Evolutionary conservation across 2,797 vertebrate species (phyloP), one percentile per base, ranked within the genome.

Genomic region (Sparidentex hasta): DNA sequence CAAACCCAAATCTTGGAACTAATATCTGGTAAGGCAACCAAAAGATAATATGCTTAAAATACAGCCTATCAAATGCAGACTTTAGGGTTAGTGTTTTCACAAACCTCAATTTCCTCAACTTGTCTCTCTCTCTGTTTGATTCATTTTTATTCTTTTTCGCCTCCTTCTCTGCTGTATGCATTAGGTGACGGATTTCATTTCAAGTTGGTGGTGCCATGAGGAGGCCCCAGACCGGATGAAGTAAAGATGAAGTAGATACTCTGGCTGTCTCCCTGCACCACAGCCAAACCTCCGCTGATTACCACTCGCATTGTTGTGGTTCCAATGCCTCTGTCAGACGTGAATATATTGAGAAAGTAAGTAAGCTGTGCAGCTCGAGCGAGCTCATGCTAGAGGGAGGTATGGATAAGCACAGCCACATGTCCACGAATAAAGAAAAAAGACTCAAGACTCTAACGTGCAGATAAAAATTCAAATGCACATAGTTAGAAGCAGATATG

Each of bases 111-210:
- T 63, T 69, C 21, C n/a, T 59, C 8, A 72, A 8, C 11, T 1
- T 50, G 3, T 54, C 48, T 63, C 55, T 29, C 23, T 51, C 27
- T 51, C 11, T 66, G 38, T 29, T 58, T 7, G 48, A 7, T 51
- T 63, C 4, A 38, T 65, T 52, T 44, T 7, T 68, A 55, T 21
- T 64, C 25, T 6, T 74, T 51, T 27, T 57, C 7, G 2, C 54
- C 41, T 44, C 25, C 65, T 46, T 71, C 54, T 80, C 78, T 81
- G 71, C 50, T 80, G 38, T 43, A 54, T 71, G 55, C 44, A 69
- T 78, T 81, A 65, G 55, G 59, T 86, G 82, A 88, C 58, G 59
- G 52, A 89, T 87, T 71, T 76, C n/a, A 90, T 87, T 74, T 76
- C 21, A 47, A 14, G 65, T 38, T 74, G 46, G 41, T 38, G 78